Base-by-base conservation (phyloP, 2,797 vertebrate genomes). In the Paramormyrops hopkinsi region DNA sequence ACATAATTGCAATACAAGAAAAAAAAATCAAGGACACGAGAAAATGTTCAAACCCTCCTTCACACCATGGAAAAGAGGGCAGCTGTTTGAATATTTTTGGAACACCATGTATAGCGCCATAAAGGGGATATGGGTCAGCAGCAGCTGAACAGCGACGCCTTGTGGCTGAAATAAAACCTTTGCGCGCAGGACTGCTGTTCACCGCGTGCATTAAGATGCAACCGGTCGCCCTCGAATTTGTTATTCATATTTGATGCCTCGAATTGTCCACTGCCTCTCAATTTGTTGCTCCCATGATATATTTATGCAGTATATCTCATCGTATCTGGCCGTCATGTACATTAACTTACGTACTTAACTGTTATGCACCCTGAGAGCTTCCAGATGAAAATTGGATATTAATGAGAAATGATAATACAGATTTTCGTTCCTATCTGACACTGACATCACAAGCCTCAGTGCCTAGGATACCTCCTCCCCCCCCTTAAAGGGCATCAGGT, bases 371-470 rank as follows among this genome's bases (percentile, higher is more conserved):
- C 6, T 37, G 1, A 17, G 37, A 76, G 91, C 79, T 90, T 89
- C 88, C 25, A 90, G 92, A 88, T 88, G 87, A 88, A 87, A 91
- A 93, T 95, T 91, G 93, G 93, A 94, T 93, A 92, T 92, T 92
- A 93, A 92, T 89, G 91, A 89, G 90, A 9, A 92, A 91, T 44
- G 86, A 37, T 33, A 14, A 76, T 76, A 37, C 17, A 79, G 73
- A 44, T 76, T 76, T 37, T 19, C 6, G 5, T 76, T 73, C 69
- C 0, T 73, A 73, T 17, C 69, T 73, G 69, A 37, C 12, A 33
- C 4, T 41, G 33, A 76, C 14, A 2, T 14, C 14, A 41, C 5
- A 76, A 76, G 22, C 69, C 69, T 44, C 73, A 44, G 17, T 17
- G 37, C 14, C 17, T 79, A 4, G 69, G 5, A 65, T 65, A 51